A percentile compares a stretch with the other conserved stretches of the same genome.
These are phyloP conservation scores for Cryptus viduatorius DNA, from an alignment of 2,888 invertebrate genomes.

Conservation along the genomic window DNA sequence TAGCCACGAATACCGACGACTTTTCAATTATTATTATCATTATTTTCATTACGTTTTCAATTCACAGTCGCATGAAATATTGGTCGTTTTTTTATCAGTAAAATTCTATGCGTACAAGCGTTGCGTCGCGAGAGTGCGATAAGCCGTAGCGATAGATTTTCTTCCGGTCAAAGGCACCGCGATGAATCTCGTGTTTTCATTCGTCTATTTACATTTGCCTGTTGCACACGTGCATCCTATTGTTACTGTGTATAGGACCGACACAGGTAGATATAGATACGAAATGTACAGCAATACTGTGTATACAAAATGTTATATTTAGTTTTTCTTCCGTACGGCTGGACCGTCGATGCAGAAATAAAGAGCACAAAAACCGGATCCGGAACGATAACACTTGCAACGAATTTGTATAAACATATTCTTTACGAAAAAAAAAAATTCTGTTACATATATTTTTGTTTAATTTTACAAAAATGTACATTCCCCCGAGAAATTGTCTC, in stretches of 20 bases:
- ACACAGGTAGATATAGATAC: not conserved
- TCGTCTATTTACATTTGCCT: slow-evolving; percentile 67
- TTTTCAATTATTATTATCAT: not conserved
- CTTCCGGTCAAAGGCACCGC: slow-evolving; percentile 18
- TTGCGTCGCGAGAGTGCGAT: too few species aligned
- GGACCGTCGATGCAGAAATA: too few species aligned
- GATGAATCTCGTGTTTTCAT: slow-evolving; percentile 35
- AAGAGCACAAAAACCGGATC: too few species aligned
- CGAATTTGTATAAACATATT: too few species aligned
- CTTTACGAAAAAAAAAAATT: too few species aligned
- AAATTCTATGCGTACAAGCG: slow-evolving; percentile 18
- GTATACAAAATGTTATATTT: too few species aligned
- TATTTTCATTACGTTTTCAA: not conserved
- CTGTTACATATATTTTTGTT: too few species aligned
- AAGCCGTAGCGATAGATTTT: not conserved
- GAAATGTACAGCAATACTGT: too few species aligned
- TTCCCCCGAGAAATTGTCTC: not conserved
- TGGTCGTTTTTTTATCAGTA: slow-evolving; percentile 32
- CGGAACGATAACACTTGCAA: too few species aligned
- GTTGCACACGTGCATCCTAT: slow-evolving; percentile 67
- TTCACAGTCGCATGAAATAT: not conserved
- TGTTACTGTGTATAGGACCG: slow-evolving; percentile 4
- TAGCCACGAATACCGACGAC: not conserved
- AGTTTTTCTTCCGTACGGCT: too few species aligned
- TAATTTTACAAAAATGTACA: not conserved